Conservation (phyloP, 64 coral and sea anemone genomes). For the Montipora capricornis region DNA sequence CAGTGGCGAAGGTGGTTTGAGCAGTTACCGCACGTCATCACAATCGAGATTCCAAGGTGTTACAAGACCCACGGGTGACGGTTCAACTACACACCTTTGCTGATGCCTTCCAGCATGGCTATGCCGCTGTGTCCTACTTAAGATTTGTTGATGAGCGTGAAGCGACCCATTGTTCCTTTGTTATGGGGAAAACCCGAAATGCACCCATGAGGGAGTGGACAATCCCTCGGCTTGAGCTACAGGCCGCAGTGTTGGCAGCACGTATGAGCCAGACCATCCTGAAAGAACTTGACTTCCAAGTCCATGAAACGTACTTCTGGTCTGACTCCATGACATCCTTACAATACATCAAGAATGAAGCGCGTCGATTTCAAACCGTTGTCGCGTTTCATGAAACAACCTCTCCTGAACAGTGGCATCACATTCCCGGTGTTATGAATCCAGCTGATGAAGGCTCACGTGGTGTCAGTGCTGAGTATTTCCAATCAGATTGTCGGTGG, state of each 20-base stretch:
- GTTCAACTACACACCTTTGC: constrained; percentile 53
- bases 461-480: constrained; percentile 7
- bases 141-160: constrained; percentile 16
- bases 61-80: neutral
- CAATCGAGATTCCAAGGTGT: constrained; percentile 37
- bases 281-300: constrained; percentile 33
- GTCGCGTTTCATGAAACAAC: constrained; percentile 37
- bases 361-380: constrained; percentile 37
- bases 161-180: constrained; percentile 46
- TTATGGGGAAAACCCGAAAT: constrained; percentile 32
- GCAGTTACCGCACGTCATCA: constrained; percentile 11
- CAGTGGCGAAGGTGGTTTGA: constrained; percentile 40
- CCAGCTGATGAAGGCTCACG: constrained; percentile 30
- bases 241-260: constrained; percentile 29
- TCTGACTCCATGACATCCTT: constrained; percentile 41
- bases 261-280: neutral
- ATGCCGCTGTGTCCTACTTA: constrained; percentile 35
- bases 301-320: constrained; percentile 14
- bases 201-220: constrained; percentile 46
- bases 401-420: constrained; percentile 30
- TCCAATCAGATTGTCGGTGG: neutral
- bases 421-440: constrained; percentile 14
- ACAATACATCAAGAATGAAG: constrained; percentile 48
- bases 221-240: constrained; percentile 66
- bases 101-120: constrained; percentile 51